Base-by-base conservation (phyloP, 2,113 vertebrate genomes). In the Cyanoramphus novaezelandiae region DNA sequence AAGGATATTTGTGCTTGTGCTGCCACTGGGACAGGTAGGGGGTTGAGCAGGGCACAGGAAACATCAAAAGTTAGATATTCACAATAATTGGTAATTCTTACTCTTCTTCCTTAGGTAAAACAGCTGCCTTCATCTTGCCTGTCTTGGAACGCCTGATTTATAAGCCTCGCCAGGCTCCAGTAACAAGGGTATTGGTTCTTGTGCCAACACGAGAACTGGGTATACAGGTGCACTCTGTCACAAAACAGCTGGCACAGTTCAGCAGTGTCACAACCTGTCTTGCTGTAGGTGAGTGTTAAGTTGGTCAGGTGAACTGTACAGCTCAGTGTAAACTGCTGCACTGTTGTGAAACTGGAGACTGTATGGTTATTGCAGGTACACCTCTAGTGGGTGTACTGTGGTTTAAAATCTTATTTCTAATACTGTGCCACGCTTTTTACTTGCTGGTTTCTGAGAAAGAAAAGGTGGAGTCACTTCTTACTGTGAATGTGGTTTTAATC, bases 1-100 rank as follows among this genome's bases (percentile, higher is more conserved):
- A 98, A 98, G 94, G 99, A 99, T 96, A 98, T 99, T 65, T 99
- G 99, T 75, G 99, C 99, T 57, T 99, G 99, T 63, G 99, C 99
- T 53, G 99, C 99, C 39, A 99, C 99, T 31, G 99, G 99, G 79
- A 99, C 99, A 91, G 99, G 99, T 99, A 88, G 77, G 96, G 33
- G 2, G 1, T 57, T 31, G 25, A 76, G 33, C 71, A 41, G 31
- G 17, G 9, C 28, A 33, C 29, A 52, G 14, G 25, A 28, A 67
- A 43, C 15, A 2, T 18, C 18, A 43, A 37, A 24, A 64, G 23
- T 37, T 39, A 53, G 17, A 31, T 67, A 13, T 52, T 84, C 18
- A 21, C 19, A 67, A 3, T 49, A 41, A 27, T 6, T 43, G 18
- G 6, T 81, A 53, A 49, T 59, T 43, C 21, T 43, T 43, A 11